Base-by-base conservation (phyloP, 1,140 invertebrate genomes). In the Homarus americanus region DNA sequence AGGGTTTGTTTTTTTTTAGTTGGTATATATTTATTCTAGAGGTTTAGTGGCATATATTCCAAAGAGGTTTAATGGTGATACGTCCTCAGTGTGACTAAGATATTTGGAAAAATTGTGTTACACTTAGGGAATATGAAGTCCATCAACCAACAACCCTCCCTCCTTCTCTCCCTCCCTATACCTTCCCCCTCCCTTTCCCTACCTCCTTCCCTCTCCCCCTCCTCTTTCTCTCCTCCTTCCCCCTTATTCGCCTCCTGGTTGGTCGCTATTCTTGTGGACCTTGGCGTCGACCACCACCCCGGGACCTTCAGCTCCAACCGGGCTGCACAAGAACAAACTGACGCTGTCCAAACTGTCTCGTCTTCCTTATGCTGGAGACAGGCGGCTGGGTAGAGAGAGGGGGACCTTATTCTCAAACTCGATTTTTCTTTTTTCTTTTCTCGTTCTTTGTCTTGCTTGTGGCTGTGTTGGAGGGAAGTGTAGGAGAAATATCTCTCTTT, bases 291-390 rank as follows among this genome's bases (percentile, higher is more conserved):
- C 53, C n/a, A 53, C 58, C 44, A 20, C 40, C 41, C 69, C 32
- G 41, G 12, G 20, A 38, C 44, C 69, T 63, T 53, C 79, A 20
- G 44, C 53, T 36, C 38, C 83, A 76, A 69, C 83, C 83, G 38
- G 15, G 69, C 20, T 75, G 83, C 49, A 86, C 83, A 86, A 86
- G 83, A 86, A 86, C 83, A 86, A 86, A 86, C 83, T 72, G 24
- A 10, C n/a, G 40, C 83, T 86, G 83, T 86, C 83, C 86, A 79
- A 79, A 79, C 86, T 79, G 58, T 87, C 75, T 79, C 75, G 58
- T 66, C 66, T 80, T 78, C 86, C 53, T 41, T 34, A n/a, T 40
- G 24, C n/a, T 20, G 2, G 4, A 9, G 36, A 69, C 75, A 63
- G 83, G 53, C 83, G 83, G 82, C 63, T 72, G 82, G 20, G 36